Percentiles rank a stretch among this genome's conserved stretches.
phyloP scores from a whole-genome alignment of 2,797 vertebrate species.

The Lerista edwardsae region DNA sequence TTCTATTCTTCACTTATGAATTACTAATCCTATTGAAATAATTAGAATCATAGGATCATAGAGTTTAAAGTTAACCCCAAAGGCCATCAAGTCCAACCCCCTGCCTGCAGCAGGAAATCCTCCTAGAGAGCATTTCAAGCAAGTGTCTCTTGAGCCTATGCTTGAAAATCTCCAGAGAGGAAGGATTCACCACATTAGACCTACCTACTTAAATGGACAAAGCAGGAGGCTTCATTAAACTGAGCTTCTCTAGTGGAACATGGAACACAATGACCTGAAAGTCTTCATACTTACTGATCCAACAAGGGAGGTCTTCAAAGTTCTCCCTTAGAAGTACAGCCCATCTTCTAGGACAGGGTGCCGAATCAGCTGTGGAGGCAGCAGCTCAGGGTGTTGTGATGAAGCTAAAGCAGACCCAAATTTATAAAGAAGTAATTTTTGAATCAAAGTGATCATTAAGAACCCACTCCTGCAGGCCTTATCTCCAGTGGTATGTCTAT shows the following conservation, averaged over 20 bases:
- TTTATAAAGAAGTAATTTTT: background rate
- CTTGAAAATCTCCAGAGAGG: too few relatives aligned
- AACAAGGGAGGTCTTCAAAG: background rate
- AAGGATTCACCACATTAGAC: too few relatives aligned
- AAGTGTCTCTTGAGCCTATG: too few relatives aligned
- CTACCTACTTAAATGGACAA: background rate
- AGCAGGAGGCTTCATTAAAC: background rate
- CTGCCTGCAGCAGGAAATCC: too few relatives aligned
- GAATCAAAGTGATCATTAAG: too few relatives aligned
- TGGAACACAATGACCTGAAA: background rate
- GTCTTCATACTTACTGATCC: background rate
- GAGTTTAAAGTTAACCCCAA: too few relatives aligned
- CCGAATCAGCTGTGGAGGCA: background rate
- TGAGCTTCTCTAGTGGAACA: background rate
- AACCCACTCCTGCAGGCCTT: too few relatives aligned
- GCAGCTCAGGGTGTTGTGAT: background rate
- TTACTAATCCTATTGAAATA: background rate
- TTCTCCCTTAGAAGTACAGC: background rate
- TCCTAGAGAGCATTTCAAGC: too few relatives aligned
- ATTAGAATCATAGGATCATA: background rate
- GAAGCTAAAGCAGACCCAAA: background rate
- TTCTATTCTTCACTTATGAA: background rate
- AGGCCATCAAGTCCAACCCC: too few relatives aligned
- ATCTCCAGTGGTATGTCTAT: too few relatives aligned
- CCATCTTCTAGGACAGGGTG: background rate